Percentiles rank a stretch among this genome's conserved stretches.
Evolutionary conservation across 2,888 invertebrate species (phyloP).

Genomic region (Peribatodes rhomboidaria): DNA sequence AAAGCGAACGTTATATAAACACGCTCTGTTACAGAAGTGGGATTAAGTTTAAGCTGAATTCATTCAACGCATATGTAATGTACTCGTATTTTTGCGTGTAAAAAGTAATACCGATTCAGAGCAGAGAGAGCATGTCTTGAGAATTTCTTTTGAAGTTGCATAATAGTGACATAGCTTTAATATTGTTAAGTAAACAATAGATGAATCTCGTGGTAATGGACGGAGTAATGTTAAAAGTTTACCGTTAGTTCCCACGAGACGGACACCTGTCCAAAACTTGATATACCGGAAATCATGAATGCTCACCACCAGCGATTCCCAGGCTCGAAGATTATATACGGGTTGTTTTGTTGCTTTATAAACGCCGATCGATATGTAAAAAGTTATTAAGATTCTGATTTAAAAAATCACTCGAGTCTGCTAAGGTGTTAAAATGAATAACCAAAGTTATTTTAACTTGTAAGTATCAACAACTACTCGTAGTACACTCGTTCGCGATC

Average conservation of each 20-base stretch:
- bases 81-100: constrained; percentile 29
- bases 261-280: constrained; percentile 77
- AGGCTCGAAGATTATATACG: constrained; percentile 51
- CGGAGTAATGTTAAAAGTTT: constrained; percentile 45
- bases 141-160: constrained; percentile 34
- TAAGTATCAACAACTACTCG: not conserved
- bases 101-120: constrained; percentile 25
- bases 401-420: constrained; percentile 25
- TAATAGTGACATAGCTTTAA: constrained; percentile 33
- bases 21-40: constrained; percentile 49
- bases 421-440: not conserved
- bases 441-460: not conserved
- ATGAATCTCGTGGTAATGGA: constrained; percentile 46
- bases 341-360: constrained; percentile 48
- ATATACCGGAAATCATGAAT: constrained; percentile 77
- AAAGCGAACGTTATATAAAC: constrained; percentile 70
- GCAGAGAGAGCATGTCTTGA: constrained; percentile 28
- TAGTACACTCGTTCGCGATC: too few relatives aligned
- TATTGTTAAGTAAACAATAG: constrained; percentile 41
- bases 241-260: constrained; percentile 80
- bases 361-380: constrained; percentile 46
- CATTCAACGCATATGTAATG: constrained; percentile 20
- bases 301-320: constrained; percentile 66
- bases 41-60: constrained; percentile 39
- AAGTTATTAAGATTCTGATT: constrained; percentile 46